phyloP scores from a whole-genome alignment of 2,888 invertebrate genomes.

The Sinhomidia bicolor region DNA sequence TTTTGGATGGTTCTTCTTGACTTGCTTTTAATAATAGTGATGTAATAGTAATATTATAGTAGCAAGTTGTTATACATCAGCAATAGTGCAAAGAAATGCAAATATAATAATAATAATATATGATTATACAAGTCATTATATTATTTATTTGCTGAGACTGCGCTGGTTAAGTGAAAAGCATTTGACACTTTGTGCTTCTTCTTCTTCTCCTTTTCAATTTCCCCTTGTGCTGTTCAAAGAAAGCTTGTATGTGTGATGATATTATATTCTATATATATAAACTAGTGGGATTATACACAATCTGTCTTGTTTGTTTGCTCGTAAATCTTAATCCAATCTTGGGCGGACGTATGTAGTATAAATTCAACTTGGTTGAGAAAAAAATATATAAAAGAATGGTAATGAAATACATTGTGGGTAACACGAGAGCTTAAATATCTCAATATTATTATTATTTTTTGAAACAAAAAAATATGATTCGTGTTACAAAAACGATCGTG shows the following conservation, averaged over 20 bases:
- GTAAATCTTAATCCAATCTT: conserved; percentile 19
- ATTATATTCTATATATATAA: not conserved
- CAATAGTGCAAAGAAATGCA: too few species aligned
- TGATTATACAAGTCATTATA: too few species aligned
- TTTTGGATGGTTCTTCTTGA: not conserved
- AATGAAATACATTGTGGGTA: not conserved
- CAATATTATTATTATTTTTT: not conserved
- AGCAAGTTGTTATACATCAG: too few species aligned
- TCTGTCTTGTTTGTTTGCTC: conserved; percentile 29
- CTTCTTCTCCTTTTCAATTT: not conserved
- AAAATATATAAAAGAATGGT: not conserved
- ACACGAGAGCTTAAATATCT: not conserved
- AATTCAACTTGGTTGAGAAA: not conserved
- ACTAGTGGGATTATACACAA: not conserved
- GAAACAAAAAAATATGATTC: not conserved
- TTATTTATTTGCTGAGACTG: too few species aligned
- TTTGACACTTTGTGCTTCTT: conserved; percentile 58
- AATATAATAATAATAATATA: too few species aligned
- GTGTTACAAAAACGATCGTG: not conserved
- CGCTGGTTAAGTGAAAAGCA: not conserved
- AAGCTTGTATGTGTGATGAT: too few species aligned
- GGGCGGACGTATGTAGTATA: not conserved
- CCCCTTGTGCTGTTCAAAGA: too few species aligned
- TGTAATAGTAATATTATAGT: not conserved
- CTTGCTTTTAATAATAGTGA: not conserved